Evolutionary conservation across 2,797 vertebrate species (phyloP).

Genomic region (Crocidura indochinensis): DNA sequence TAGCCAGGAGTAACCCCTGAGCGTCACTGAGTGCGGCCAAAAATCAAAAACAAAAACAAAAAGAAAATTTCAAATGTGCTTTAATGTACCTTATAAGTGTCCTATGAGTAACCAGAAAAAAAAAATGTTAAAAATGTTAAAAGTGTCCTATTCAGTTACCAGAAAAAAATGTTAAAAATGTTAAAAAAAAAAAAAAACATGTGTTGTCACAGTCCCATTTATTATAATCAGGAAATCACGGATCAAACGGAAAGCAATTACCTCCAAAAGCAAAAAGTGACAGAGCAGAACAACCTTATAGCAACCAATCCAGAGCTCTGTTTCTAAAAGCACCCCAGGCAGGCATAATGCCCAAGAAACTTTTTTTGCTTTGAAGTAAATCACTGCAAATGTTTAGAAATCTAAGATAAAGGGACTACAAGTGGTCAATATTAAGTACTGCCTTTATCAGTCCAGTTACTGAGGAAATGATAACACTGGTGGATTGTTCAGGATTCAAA

Average conservation of each 20-base stretch:
- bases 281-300: not conserved
- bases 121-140: no score
- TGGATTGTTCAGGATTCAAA: not conserved
- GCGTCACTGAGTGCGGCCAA: no score
- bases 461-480: not conserved
- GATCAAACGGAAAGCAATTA: not conserved
- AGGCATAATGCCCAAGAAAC: not conserved
- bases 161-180: not conserved
- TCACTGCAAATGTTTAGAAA: not conserved
- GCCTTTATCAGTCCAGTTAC: not conserved
- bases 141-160: not conserved
- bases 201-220: not conserved
- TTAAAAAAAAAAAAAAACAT: constrained; percentile 28
- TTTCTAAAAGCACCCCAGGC: not conserved
- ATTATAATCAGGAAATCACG: constrained; percentile 16
- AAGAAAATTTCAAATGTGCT: not conserved
- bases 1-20: no score
- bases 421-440: not conserved
- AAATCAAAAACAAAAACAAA: not conserved
- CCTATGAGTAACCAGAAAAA: not conserved
- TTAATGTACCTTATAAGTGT: not conserved
- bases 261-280: not conserved
- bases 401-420: not conserved
- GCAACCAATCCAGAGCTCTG: not conserved
- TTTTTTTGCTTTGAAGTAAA: not conserved